Evolutionary conservation across 2,888 invertebrate genomes (phyloP).

Genomic region (Acleris sparsana): DNA sequence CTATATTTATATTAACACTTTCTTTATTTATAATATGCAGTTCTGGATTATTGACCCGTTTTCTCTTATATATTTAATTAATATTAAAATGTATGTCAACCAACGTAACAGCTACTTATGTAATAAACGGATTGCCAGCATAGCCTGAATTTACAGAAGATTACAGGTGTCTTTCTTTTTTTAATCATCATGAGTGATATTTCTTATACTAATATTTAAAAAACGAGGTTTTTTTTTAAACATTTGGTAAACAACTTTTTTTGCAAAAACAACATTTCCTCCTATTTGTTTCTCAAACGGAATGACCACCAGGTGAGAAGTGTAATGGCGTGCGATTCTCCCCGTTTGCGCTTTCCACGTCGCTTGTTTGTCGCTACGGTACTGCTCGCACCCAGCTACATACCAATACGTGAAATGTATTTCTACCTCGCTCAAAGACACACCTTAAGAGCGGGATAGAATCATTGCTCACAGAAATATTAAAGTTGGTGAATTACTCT

Average conservation of each 20-base stretch:
- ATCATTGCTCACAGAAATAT: not conserved
- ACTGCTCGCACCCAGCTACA: constrained; percentile 36
- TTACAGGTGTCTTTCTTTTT: no score
- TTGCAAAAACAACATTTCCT: constrained; percentile 26
- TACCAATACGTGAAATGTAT: not conserved
- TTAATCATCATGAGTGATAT: no score
- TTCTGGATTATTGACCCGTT: no score
- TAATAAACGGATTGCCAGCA: no score
- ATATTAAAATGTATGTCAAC: no score
- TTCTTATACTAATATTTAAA: no score
- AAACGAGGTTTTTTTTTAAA: not conserved
- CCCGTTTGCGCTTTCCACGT: constrained; percentile 67
- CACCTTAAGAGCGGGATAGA: constrained; percentile 2
- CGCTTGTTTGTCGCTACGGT: constrained; percentile 50
- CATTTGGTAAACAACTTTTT: not conserved
- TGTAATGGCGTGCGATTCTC: constrained; percentile 73
- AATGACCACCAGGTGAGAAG: constrained; percentile 67
- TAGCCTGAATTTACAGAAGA: no score
- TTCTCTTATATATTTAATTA: no score
- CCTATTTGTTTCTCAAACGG: constrained; percentile 46
- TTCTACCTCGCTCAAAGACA: constrained; percentile 9
- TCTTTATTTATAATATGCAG: no score
- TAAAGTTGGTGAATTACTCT: not conserved
- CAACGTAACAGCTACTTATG: no score
- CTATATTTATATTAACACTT: no score